A percentile compares a stretch with the other conserved stretches of the same genome.
Evolutionary conservation across 37 sponge, comb jelly and placozoan genomes (phyloP).

Genomic region (Mnemiopsis leidyi): DNA sequence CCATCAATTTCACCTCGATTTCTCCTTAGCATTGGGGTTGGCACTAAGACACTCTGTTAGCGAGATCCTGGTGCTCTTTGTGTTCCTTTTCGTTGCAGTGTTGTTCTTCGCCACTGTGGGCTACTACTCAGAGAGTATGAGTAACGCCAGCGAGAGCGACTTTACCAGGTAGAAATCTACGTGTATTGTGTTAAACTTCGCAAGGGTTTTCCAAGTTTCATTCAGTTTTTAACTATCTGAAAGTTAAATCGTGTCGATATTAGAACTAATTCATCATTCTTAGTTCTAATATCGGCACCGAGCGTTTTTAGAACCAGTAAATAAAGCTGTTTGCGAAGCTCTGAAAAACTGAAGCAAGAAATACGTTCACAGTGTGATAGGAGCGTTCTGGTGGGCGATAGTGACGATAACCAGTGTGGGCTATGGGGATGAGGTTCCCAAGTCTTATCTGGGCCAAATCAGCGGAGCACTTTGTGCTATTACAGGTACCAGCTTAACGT

Average conservation of each 20-base stretch:
- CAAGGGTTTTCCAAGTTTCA: too few species aligned
- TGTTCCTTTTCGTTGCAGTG: conserved; percentile 61
- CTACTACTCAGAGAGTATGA: conserved; percentile 11
- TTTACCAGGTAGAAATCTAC: too few species aligned
- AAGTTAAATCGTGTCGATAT: too few species aligned
- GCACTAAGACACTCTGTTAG: conserved; percentile 39
- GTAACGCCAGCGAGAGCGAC: background rate
- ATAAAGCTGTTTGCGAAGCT: too few species aligned
- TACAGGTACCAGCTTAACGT: too few species aligned
- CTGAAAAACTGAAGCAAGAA: too few species aligned
- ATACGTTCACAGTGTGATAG: conserved; percentile 48
- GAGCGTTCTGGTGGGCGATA: conserved; percentile 64
- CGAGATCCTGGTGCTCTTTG: conserved; percentile 54
- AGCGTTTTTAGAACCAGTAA: too few species aligned
- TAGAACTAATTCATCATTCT: too few species aligned
- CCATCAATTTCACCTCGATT: too few species aligned
- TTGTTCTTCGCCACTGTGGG: conserved; percentile 60
- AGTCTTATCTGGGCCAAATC: background rate
- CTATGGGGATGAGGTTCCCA: conserved; percentile 52
- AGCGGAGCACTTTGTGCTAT: conserved; percentile 57
- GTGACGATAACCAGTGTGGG: conserved; percentile 62
- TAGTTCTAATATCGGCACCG: too few species aligned
- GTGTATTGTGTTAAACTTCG: too few species aligned
- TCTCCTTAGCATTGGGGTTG: conserved; percentile 12
- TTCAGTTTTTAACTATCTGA: too few species aligned